phyloP scores from a whole-genome alignment of 1,140 invertebrate species.

The Temnothorax curvispinosus region DNA sequence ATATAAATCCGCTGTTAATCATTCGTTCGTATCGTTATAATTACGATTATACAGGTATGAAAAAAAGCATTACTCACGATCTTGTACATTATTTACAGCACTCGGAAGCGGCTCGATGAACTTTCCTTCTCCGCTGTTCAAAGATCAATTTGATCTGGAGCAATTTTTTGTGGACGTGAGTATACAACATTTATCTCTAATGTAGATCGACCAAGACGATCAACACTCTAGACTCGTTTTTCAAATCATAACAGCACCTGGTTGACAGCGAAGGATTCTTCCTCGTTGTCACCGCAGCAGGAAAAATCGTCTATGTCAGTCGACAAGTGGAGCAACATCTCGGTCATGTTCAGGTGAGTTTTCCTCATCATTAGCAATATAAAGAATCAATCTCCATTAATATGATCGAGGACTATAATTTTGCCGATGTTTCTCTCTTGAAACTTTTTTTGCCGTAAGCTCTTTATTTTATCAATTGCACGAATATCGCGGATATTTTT shows the following conservation, averaged over 20 bases:
- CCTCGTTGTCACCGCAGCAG: conserved; percentile 92
- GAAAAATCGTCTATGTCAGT: conserved; percentile 95
- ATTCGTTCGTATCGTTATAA: background rate
- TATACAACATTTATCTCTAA: conserved; percentile 46
- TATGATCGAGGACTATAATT: background rate
- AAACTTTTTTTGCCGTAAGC: background rate
- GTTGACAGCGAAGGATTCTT: conserved; percentile 90
- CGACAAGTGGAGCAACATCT: conserved; percentile 93
- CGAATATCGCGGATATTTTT: background rate
- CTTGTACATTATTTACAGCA: conserved; percentile 68
- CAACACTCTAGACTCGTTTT: conserved; percentile 44
- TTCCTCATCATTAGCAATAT: background rate
- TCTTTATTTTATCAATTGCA: background rate
- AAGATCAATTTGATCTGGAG: conserved; percentile 78
- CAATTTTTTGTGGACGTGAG: conserved; percentile 81
- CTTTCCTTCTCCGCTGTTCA: conserved; percentile 76
- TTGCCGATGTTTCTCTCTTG: background rate
- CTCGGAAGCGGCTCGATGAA: conserved; percentile 70
- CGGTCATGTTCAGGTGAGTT: conserved; percentile 92
- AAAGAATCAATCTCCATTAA: background rate
- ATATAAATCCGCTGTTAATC: background rate
- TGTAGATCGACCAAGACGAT: background rate
- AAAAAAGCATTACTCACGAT: background rate
- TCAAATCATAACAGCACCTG: conserved; percentile 65
- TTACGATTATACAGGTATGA: background rate